Conservation (phyloP, 2,888 invertebrate genomes). For the Stenoptilia bipunctidactyla region DNA sequence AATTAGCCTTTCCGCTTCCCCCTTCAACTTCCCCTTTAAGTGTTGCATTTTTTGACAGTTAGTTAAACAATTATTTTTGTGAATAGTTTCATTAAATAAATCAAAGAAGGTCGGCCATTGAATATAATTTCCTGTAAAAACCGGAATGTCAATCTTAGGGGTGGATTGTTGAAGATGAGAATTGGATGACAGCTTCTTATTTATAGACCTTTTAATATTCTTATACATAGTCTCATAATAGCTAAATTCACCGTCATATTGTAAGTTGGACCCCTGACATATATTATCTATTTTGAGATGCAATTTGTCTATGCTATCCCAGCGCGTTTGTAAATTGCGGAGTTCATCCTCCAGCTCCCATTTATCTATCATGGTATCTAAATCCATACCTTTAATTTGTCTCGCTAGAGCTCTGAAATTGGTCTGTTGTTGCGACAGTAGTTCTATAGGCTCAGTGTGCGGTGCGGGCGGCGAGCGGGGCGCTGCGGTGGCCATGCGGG, state of each 20-base stretch:
- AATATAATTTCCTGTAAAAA: slow-evolving; percentile 3
- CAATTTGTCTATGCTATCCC: slow-evolving; percentile 5
- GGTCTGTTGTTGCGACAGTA: slow-evolving; percentile 5
- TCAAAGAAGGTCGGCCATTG: slow-evolving; percentile 13
- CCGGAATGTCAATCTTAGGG: slow-evolving; percentile 6
- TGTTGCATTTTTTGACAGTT: slow-evolving; percentile 14
- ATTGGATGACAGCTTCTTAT: slow-evolving; percentile 1
- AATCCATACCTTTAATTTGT: slow-evolving; percentile 3
- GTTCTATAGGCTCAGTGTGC: not conserved
- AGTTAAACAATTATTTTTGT: slow-evolving; percentile 8
- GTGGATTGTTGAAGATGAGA: not conserved
- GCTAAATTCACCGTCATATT: not conserved
- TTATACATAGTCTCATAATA: not conserved
- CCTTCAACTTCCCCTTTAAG: slow-evolving; percentile 13
- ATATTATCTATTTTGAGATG: slow-evolving; percentile 5
- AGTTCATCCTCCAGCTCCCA: slow-evolving; percentile 14
- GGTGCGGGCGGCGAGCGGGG: not conserved
- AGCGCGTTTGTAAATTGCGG: slow-evolving; percentile 1
- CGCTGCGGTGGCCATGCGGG: not conserved
- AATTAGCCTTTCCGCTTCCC: slow-evolving; percentile 13
- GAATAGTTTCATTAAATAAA: slow-evolving; percentile 4
- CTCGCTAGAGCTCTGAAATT: slow-evolving; percentile 9
- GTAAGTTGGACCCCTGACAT: not conserved
- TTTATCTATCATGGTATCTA: slow-evolving; percentile 8
- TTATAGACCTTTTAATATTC: slow-evolving; percentile 1